phyloP scores from a whole-genome alignment of 2,888 invertebrate species.

The Buathra laborator region DNA sequence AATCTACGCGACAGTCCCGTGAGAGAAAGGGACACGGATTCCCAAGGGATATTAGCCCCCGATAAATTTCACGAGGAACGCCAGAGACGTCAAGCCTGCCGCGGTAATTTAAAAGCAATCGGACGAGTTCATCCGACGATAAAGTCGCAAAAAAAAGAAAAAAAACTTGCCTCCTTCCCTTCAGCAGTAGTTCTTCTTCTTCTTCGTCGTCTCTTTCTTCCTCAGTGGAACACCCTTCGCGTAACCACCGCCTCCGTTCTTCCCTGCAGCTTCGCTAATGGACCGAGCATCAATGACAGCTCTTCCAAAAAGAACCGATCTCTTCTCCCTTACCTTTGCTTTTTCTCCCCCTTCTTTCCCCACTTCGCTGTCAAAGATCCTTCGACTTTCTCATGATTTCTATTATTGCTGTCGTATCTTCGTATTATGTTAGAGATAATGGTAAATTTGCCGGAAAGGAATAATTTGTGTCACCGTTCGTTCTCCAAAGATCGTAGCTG shows the following conservation, averaged over 20 bases:
- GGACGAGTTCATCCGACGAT: conserved; percentile 76
- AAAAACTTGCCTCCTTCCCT: conserved; percentile 20
- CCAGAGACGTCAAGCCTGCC: conserved; percentile 53
- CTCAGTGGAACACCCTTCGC: conserved; percentile 29
- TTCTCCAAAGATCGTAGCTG: background rate
- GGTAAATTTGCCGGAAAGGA: background rate
- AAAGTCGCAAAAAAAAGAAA: conserved; percentile 46
- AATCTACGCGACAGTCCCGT: conserved; percentile 4
- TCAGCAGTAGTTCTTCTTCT: conserved; percentile 4
- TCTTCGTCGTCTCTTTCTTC: background rate
- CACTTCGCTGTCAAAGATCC: background rate
- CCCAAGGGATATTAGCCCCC: conserved; percentile 73
- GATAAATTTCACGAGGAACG: conserved; percentile 75
- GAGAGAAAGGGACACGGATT: conserved; percentile 56
- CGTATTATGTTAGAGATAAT: background rate
- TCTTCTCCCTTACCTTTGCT: conserved; percentile 13
- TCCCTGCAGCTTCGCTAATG: conserved; percentile 47
- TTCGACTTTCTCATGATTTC: background rate
- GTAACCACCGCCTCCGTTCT: background rate
- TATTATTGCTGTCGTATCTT: background rate
- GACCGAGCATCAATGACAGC: conserved; percentile 56
- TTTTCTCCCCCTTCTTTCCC: background rate
- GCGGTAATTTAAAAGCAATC: conserved; percentile 79
- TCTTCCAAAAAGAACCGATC: conserved; percentile 15
- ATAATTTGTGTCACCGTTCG: conserved; percentile 46